Percentiles rank a stretch among this genome's conserved stretches.
phyloP scores from a whole-genome alignment of 2,113 vertebrate species.

The Plotosus lineatus region DNA sequence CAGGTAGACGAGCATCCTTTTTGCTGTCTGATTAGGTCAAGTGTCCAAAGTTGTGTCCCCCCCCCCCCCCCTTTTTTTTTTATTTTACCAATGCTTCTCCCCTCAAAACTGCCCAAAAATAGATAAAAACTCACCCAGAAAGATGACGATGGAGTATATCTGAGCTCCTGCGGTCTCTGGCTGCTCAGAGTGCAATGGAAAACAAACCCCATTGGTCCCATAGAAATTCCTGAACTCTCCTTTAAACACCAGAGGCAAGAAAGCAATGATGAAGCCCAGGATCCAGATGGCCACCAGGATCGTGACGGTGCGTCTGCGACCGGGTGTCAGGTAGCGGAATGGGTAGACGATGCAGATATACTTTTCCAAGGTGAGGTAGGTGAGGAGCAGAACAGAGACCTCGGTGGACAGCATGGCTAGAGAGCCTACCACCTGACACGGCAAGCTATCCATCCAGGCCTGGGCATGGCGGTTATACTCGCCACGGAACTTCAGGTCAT shows the following conservation, averaged over 20 bases:
- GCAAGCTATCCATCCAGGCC: constrained; percentile 91
- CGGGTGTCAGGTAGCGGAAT: constrained; percentile 87
- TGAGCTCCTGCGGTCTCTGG: constrained; percentile 85
- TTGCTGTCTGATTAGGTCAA: no score
- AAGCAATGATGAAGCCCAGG: constrained; percentile 85
- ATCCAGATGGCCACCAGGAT: constrained; percentile 89
- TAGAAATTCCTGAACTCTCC: constrained; percentile 93
- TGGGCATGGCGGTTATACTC: constrained; percentile 96
- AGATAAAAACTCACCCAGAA: constrained; percentile 80
- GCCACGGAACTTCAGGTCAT: constrained; percentile 92
- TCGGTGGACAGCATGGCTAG: constrained; percentile 96
- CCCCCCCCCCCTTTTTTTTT: no score
- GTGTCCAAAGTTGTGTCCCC: no score
- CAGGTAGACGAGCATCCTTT: no score
- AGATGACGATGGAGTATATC: constrained; percentile 92
- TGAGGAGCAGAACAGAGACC: constrained; percentile 93
- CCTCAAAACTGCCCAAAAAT: no score
- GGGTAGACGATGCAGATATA: constrained; percentile 97
- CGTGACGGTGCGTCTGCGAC: constrained; percentile 83
- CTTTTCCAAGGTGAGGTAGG: constrained; percentile 95
- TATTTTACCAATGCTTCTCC: no score
- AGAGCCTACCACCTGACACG: constrained; percentile 90
- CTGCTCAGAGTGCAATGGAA: constrained; percentile 93
- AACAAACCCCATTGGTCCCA: constrained; percentile 93
- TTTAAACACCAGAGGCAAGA: constrained; percentile 86